Conservation (phyloP, 2,797 vertebrate genomes). For the Mycteria americana region DNA sequence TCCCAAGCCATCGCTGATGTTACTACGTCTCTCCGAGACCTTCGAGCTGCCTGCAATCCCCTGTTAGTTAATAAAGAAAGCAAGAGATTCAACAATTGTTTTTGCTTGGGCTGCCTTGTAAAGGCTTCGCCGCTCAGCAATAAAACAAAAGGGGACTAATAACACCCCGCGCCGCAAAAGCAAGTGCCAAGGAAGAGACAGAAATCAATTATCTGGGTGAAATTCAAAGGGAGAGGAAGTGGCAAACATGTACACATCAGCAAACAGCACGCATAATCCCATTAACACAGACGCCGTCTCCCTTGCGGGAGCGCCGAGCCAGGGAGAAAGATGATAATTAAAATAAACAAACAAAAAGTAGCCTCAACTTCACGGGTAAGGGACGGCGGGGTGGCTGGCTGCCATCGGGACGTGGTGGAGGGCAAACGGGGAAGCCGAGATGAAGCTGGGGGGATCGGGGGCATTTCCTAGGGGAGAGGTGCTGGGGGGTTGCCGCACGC, state of each 20-base stretch:
- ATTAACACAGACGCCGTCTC: conserved; percentile 53
- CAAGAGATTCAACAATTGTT: conserved; percentile 75
- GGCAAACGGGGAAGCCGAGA: background rate
- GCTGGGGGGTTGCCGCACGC: rapidly evolving
- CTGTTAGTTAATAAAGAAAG: conserved; percentile 75
- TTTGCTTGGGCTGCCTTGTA: conserved; percentile 74
- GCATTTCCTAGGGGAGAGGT: background rate
- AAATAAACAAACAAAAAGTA: conserved; percentile 71
- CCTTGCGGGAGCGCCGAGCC: conserved; percentile 32
- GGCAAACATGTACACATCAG: background rate
- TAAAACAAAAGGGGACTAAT: conserved; percentile 76
- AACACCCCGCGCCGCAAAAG: conserved; percentile 66
- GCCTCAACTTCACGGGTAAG: background rate
- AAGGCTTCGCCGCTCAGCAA: conserved; percentile 71
- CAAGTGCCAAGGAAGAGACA: conserved; percentile 73
- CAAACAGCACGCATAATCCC: conserved; percentile 69
- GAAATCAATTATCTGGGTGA: conserved; percentile 78
- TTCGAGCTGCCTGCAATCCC: conserved; percentile 61
- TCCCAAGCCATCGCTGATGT: conserved; percentile 54
- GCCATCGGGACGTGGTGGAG: rapidly evolving
- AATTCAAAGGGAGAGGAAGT: conserved; percentile 59
- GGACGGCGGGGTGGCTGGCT: background rate
- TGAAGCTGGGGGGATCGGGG: background rate
- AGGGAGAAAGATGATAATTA: conserved; percentile 68
- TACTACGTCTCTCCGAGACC: conserved; percentile 58